A percentile compares a stretch with the other conserved stretches of the same genome.
Conservation (phyloP, 2,888 invertebrate species). For the Zaprionus bogoriensis region DNA sequence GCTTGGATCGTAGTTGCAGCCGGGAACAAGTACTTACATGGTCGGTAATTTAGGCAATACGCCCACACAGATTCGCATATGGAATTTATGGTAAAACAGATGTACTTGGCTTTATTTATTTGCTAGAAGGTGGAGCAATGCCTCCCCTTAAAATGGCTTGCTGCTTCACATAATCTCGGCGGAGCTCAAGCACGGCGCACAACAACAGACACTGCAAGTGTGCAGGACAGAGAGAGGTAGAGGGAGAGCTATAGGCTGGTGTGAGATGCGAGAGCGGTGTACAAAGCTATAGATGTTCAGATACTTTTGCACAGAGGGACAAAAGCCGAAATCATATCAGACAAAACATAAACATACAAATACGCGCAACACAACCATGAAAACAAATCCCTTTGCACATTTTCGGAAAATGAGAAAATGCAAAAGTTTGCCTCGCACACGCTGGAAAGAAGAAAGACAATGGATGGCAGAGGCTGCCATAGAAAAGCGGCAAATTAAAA, state of each 20-base stretch:
- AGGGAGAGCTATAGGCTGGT: not conserved
- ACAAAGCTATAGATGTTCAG: constrained; percentile 25
- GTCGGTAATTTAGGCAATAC: constrained; percentile 45
- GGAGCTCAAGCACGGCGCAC: constrained; percentile 39
- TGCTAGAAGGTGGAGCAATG: constrained; percentile 10
- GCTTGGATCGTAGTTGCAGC: constrained; percentile 1
- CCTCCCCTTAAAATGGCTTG: constrained; percentile 6
- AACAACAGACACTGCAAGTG: constrained; percentile 4
- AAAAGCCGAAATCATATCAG: constrained; percentile 73
- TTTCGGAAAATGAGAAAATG: constrained; percentile 79
- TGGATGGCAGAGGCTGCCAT: constrained; percentile 40
- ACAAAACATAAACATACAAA: constrained; percentile 71
- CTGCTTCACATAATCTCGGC: constrained; percentile 58
- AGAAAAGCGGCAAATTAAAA: constrained; percentile 76
- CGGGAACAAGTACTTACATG: constrained; percentile 18
- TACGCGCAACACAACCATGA: constrained; percentile 67
- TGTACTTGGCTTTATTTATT: constrained; percentile 75
- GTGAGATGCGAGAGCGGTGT: not conserved
- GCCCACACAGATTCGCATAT: constrained; percentile 36
- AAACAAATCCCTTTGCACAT: constrained; percentile 79
- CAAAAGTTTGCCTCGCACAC: constrained; percentile 66
- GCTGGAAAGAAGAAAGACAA: constrained; percentile 45
- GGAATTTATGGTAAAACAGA: constrained; percentile 76
- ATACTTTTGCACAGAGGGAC: constrained; percentile 42
- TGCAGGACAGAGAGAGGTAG: not conserved